These are phyloP conservation scores for Melanerpes aurifrons DNA, from an alignment of 2,113 vertebrate genomes.

Conservation along the genomic window DNA sequence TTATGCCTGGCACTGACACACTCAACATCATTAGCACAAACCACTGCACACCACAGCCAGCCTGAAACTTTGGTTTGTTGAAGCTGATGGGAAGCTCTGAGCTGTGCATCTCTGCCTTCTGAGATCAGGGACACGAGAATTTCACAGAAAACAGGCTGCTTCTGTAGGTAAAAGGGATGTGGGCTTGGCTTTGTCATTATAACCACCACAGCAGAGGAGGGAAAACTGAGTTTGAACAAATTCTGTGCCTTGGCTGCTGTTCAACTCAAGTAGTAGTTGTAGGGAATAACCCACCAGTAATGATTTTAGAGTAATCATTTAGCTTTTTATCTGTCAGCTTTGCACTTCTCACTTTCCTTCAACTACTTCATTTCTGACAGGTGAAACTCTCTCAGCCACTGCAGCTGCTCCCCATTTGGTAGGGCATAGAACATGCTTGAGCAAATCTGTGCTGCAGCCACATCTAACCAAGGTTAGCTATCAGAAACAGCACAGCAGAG, in stretches of 20 bases:
- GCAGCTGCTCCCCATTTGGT: not conserved
- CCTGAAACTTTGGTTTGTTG: not conserved
- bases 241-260: not conserved
- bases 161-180: not conserved
- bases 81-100: conserved; percentile 27
- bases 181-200: not conserved
- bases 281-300: not conserved
- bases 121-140: not conserved
- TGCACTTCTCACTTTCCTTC: not conserved
- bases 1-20: conserved; percentile 32
- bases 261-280: not conserved
- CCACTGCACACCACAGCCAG: conserved; percentile 7
- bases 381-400: not conserved
- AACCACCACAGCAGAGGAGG: not conserved
- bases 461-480: not conserved
- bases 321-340: not conserved
- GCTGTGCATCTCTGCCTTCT: not conserved
- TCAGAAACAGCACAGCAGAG: not conserved
- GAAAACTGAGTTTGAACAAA: conserved; percentile 14
- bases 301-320: not conserved
- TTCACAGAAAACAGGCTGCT: not conserved
- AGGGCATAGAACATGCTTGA: not conserved
- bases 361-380: not conserved
- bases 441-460: not conserved
- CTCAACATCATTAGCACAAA: conserved; percentile 55